Percentiles rank a stretch among this genome's conserved stretches.
phyloP scores from a whole-genome alignment of 2,888 invertebrate genomes.

The Tenthredo scrophulariae region DNA sequence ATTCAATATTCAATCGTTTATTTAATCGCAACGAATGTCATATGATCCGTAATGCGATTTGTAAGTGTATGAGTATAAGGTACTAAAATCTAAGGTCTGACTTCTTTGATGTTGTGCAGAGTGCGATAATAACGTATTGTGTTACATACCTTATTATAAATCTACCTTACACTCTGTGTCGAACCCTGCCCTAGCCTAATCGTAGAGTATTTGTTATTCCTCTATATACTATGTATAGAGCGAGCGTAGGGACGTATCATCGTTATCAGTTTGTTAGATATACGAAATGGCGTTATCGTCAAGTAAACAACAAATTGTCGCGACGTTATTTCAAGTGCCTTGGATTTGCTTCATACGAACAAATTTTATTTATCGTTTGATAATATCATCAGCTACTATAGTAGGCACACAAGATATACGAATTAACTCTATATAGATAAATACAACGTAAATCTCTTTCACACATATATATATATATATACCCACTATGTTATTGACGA shows the following conservation, averaged over 20 bases:
- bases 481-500: no score
- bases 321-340: constrained; percentile 1
- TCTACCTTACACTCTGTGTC: not conserved
- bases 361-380: constrained; percentile 1
- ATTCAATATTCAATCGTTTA: no score
- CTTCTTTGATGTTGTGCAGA: not conserved
- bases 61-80: not conserved
- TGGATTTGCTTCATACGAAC: not conserved
- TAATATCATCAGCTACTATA: not conserved
- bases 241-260: not conserved
- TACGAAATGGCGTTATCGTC: constrained; percentile 4
- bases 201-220: constrained; percentile 8
- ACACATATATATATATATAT: no score
- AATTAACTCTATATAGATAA: no score
- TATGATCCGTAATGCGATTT: not conserved
- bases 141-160: not conserved
- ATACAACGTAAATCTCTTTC: no score
- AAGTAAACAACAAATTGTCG: constrained; percentile 7
- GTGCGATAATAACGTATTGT: not conserved
- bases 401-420: not conserved
- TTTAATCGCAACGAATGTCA: not conserved
- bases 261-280: not conserved
- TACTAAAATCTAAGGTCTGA: not conserved
- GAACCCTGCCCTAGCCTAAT: constrained; percentile 51
- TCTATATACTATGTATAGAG: not conserved